A percentile compares a stretch with the other conserved stretches of the same genome.
Evolutionary conservation across 2,797 vertebrate genomes (phyloP).

Genomic region (Botia almorhae): DNA sequence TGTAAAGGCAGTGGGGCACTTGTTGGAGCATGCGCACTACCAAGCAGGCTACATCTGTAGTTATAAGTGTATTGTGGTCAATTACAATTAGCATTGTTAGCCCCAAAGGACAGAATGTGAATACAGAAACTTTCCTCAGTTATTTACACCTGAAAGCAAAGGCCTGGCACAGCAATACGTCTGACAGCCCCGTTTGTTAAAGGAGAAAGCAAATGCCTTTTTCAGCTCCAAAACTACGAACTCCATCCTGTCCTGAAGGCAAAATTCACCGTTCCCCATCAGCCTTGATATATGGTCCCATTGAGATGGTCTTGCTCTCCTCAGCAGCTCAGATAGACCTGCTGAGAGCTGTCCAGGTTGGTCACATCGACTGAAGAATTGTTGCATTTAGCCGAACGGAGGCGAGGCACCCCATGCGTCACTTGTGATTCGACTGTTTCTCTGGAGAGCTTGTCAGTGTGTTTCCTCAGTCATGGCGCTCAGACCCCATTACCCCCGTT

Average conservation of each 20-base stretch:
- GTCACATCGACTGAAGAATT: slow-evolving; percentile 44
- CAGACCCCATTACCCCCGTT: slow-evolving; percentile 65
- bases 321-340: background rate
- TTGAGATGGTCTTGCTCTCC: slow-evolving; percentile 45
- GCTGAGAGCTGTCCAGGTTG: slow-evolving; percentile 42
- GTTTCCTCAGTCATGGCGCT: slow-evolving; percentile 69
- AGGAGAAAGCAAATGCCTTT: slow-evolving; percentile 16
- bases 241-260: slow-evolving; percentile 24
- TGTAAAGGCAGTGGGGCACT: background rate
- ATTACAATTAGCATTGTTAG: background rate
- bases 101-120: background rate
- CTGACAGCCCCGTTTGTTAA: slow-evolving; percentile 20
- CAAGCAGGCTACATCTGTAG: background rate
- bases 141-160: slow-evolving; percentile 9
- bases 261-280: slow-evolving; percentile 36
- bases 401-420: slow-evolving; percentile 25
- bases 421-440: slow-evolving; percentile 48
- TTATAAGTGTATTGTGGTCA: background rate
- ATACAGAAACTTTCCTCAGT: background rate
- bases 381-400: slow-evolving; percentile 40
- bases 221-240: background rate
- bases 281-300: slow-evolving; percentile 34
- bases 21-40: background rate
- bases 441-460: slow-evolving; percentile 58
- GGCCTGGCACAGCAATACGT: background rate